Conservation (phyloP, 1,140 invertebrate genomes). For the Limonius californicus region DNA sequence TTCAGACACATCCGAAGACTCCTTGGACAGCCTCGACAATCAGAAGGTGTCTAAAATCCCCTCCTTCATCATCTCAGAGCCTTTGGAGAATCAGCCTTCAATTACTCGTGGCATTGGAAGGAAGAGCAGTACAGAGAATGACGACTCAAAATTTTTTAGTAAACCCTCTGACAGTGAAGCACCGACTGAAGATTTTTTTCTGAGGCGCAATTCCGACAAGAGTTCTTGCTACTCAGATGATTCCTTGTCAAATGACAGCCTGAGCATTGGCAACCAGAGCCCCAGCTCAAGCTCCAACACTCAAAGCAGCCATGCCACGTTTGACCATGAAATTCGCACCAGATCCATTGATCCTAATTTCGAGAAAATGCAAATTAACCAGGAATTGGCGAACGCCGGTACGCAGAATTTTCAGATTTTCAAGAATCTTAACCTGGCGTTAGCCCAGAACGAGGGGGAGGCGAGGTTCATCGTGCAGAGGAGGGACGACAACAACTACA, state of each 20-base stretch:
- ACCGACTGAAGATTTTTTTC: conserved; percentile 39
- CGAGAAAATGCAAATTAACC: conserved; percentile 31
- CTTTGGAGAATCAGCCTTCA: conserved; percentile 71
- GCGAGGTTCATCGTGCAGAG: background rate
- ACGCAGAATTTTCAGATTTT: conserved; percentile 40
- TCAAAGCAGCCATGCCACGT: conserved; percentile 35
- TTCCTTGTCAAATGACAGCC: conserved; percentile 58
- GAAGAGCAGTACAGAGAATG: conserved; percentile 59
- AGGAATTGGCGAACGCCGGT: conserved; percentile 33
- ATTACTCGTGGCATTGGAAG: conserved; percentile 75
- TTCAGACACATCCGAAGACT: conserved; percentile 59
- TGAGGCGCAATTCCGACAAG: conserved; percentile 51
- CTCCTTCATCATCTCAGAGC: conserved; percentile 51
- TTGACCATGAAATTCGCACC: conserved; percentile 30
- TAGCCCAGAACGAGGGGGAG: conserved; percentile 10
- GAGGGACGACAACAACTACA: background rate
- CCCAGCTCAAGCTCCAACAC: conserved; percentile 40
- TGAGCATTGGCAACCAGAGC: conserved; percentile 43
- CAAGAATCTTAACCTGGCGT: conserved; percentile 32
- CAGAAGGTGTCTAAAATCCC: conserved; percentile 44
- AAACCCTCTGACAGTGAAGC: conserved; percentile 3
- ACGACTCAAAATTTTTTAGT: conserved; percentile 21
- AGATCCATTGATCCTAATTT: conserved; percentile 28
- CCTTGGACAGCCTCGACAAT: conserved; percentile 58
- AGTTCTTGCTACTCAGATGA: conserved; percentile 66